phyloP scores from a whole-genome alignment of 2,888 invertebrate species.

The Podotricha telesiphe region DNA sequence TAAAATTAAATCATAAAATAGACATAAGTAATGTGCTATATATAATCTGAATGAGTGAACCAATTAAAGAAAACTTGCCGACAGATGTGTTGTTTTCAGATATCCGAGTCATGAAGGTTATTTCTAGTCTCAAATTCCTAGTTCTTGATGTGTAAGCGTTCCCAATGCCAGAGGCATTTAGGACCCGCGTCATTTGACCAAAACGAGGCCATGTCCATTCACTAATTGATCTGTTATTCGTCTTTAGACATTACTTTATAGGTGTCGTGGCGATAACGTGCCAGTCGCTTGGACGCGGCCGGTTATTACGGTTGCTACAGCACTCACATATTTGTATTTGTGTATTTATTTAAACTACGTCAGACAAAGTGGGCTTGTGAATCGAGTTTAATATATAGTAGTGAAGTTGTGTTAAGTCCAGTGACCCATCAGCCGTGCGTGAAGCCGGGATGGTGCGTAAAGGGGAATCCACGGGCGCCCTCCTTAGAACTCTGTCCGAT shows the following conservation, averaged over 20 bases:
- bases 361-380: constrained; percentile 48
- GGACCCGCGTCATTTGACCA: constrained; percentile 74
- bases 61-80: constrained; percentile 38
- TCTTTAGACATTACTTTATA: constrained; percentile 68
- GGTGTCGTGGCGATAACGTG: constrained; percentile 76
- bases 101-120: constrained; percentile 39
- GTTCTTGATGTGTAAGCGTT: constrained; percentile 54
- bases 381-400: constrained; percentile 34
- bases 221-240: constrained; percentile 54
- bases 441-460: constrained; percentile 79
- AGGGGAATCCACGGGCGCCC: constrained; percentile 75
- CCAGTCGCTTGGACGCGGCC: constrained; percentile 78
- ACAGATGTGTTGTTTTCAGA: constrained; percentile 45
- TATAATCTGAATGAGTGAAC: constrained; percentile 36
- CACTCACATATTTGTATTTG: constrained; percentile 21
- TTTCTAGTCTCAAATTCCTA: constrained; percentile 46
- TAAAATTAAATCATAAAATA: no score
- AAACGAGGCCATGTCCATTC: constrained; percentile 71
- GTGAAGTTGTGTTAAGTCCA: constrained; percentile 59
- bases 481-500: constrained; percentile 74
- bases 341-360: constrained; percentile 35
- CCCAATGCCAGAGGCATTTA: constrained; percentile 56
- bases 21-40: constrained; percentile 42
- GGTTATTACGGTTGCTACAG: constrained; percentile 77
- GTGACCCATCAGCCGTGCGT: constrained; percentile 78